phyloP scores from a whole-genome alignment of 2,888 invertebrate genomes.

The Thecocarcelia acutangulata region DNA sequence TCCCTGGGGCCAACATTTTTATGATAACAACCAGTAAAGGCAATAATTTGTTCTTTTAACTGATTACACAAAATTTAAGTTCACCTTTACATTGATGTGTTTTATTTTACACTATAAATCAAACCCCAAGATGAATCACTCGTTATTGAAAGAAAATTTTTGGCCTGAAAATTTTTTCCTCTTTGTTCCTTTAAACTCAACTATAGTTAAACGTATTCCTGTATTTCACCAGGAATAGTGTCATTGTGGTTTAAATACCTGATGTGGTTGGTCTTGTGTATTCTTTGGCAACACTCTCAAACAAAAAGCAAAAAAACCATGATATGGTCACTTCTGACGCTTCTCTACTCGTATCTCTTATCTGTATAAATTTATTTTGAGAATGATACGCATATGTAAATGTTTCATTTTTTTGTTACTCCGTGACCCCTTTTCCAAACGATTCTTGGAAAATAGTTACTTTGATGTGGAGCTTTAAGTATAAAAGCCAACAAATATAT shows the following conservation, averaged over 20 bases:
- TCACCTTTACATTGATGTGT: too few species aligned
- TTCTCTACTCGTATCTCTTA: neutral
- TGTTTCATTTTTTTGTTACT: neutral
- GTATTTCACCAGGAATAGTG: neutral
- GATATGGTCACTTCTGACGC: constrained; percentile 40
- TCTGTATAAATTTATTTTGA: neutral
- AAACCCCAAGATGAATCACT: too few species aligned
- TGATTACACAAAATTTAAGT: too few species aligned
- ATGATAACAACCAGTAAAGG: too few species aligned
- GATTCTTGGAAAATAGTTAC: constrained; percentile 29
- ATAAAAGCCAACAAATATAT: constrained; percentile 9
- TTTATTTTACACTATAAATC: too few species aligned
- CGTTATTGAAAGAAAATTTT: too few species aligned
- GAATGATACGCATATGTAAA: constrained; percentile 12
- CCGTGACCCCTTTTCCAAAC: neutral
- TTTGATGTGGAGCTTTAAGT: constrained; percentile 42
- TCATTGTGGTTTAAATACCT: constrained; percentile 44
- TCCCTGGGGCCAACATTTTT: too few species aligned
- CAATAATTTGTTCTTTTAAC: too few species aligned
- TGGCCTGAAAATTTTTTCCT: too few species aligned
- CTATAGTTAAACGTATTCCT: neutral
- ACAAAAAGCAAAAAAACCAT: neutral
- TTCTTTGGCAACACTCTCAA: constrained; percentile 22
- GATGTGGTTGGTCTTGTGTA: constrained; percentile 44
- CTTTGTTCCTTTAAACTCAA: neutral